A percentile compares a stretch with the other conserved stretches of the same genome.
Evolutionary conservation across 2,797 vertebrate genomes (phyloP).

Genomic region (Acipenser oxyrinchus): DNA sequence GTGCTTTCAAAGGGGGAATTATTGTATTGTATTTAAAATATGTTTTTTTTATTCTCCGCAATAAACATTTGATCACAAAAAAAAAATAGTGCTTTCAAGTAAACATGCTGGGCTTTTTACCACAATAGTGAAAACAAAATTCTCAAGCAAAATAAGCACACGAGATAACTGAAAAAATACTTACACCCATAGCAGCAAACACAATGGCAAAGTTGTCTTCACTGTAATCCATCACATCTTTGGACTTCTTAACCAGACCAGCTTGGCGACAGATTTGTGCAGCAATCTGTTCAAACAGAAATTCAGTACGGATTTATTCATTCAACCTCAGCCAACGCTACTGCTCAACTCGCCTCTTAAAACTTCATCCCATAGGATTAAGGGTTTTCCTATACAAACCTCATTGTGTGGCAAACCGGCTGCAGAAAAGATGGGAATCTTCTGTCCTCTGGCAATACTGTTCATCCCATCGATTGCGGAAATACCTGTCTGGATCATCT

Average conservation of each 20-base stretch:
- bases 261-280: constrained; percentile 89
- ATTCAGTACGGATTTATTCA: too few species aligned
- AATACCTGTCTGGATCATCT: constrained; percentile 97
- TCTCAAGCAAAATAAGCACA: not conserved
- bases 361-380: not conserved
- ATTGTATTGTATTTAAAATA: too few species aligned
- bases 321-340: too few species aligned
- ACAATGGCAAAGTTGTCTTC: constrained; percentile 83
- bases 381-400: constrained; percentile 46
- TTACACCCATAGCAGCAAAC: constrained; percentile 84
- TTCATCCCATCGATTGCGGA: constrained; percentile 98
- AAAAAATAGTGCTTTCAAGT: too few species aligned
- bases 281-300: constrained; percentile 60
- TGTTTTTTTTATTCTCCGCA: too few species aligned
- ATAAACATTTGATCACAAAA: too few species aligned
- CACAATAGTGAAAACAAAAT: not conserved
- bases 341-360: not conserved
- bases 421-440: constrained; percentile 95
- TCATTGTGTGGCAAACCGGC: constrained; percentile 95
- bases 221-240: constrained; percentile 77
- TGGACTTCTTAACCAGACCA: constrained; percentile 85
- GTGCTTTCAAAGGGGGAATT: too few species aligned
- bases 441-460: constrained; percentile 94
- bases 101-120: not conserved
- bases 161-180: constrained; percentile 20